Evolutionary conservation across 2,113 vertebrate species (phyloP).

Genomic region (Coracopsis vasa): DNA sequence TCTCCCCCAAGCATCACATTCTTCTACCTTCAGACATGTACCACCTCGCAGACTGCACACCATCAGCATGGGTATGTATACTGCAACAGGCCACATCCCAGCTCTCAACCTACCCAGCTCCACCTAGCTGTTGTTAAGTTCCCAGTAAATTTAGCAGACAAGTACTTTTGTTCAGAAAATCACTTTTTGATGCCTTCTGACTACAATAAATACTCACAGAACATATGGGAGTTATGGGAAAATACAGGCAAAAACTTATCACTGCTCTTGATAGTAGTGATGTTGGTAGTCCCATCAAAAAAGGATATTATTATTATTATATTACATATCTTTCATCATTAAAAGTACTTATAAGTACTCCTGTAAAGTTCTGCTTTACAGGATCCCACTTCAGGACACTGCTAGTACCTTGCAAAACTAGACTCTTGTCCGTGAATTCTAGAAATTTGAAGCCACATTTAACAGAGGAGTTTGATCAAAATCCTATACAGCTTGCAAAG

Average conservation of each 20-base stretch:
- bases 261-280: not conserved
- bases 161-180: not conserved
- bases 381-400: not conserved
- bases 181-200: not conserved
- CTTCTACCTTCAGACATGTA: rapidly evolving
- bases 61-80: rapidly evolving
- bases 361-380: not conserved
- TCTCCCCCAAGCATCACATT: too few relatives aligned
- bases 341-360: not conserved
- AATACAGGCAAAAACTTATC: not conserved
- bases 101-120: not conserved
- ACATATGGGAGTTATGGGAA: not conserved
- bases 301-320: not conserved
- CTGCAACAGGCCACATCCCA: not conserved
- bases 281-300: not conserved
- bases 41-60: too few relatives aligned
- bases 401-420: not conserved
- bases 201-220: not conserved
- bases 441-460: rapidly evolving
- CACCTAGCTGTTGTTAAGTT: not conserved
- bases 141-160: not conserved
- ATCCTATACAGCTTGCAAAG: not conserved
- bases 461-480: not conserved
- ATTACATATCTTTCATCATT: not conserved
- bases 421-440: not conserved